These are phyloP conservation scores for Octopus bimaculoides DNA, from an alignment of 1,140 invertebrate genomes.

Conservation along the genomic window DNA sequence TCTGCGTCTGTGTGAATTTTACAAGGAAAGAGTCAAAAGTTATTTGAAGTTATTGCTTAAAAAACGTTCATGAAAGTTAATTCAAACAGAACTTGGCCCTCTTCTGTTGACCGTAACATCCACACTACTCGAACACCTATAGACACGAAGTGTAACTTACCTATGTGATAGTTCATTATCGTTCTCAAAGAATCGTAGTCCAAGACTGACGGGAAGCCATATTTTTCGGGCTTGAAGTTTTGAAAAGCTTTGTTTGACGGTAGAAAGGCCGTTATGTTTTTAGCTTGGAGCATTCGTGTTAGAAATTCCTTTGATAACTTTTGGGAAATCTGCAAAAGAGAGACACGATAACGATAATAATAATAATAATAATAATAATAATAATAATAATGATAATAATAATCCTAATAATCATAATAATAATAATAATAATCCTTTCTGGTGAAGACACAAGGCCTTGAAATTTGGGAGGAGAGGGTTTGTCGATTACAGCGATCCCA, in stretches of 20 bases:
- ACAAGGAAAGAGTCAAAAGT: too few species aligned
- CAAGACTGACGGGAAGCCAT: neutral
- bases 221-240: slow-evolving; percentile 19
- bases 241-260: slow-evolving; percentile 29
- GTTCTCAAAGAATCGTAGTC: slow-evolving; percentile 7
- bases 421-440: too few species aligned
- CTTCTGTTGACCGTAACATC: too few species aligned
- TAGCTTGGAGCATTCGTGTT: slow-evolving; percentile 19
- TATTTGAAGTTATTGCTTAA: too few species aligned
- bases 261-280: slow-evolving; percentile 34
- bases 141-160: neutral
- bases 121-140: too few species aligned
- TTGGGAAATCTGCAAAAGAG: slow-evolving; percentile 24
- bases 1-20: too few species aligned
- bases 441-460: too few species aligned
- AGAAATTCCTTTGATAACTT: slow-evolving; percentile 18
- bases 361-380: neutral
- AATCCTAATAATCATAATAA: too few species aligned
- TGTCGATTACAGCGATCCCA: too few species aligned
- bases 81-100: too few species aligned
- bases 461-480: too few species aligned
- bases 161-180: slow-evolving; percentile 6
- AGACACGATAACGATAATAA: neutral
- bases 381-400: neutral
- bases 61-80: too few species aligned